Conservation (phyloP, 2,797 vertebrate genomes). For the Dromococcyx pavoninus region DNA sequence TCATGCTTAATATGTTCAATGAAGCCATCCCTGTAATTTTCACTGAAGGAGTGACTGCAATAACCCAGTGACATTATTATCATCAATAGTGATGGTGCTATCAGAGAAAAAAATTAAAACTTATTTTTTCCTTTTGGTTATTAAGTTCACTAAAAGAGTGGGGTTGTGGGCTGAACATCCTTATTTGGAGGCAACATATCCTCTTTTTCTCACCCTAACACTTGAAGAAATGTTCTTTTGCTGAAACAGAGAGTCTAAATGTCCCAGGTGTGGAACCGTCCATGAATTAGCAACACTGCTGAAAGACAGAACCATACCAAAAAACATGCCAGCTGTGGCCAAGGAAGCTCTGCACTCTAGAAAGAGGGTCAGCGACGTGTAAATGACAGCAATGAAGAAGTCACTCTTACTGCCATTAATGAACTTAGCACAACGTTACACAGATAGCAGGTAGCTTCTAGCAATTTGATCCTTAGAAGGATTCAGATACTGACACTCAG, state of each 20-base stretch:
- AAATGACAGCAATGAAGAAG: background rate
- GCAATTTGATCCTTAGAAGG: background rate
- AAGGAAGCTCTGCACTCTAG: background rate
- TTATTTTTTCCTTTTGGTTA: background rate
- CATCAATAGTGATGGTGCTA: background rate
- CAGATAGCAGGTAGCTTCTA: background rate
- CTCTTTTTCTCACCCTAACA: background rate
- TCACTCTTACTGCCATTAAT: background rate
- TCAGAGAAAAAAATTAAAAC: background rate
- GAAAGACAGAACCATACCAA: background rate
- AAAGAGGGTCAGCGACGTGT: background rate
- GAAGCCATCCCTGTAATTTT: background rate
- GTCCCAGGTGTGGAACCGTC: background rate
- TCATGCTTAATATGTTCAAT: background rate
- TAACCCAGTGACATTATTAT: background rate
- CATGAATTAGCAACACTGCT: background rate
- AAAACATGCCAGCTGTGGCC: background rate
- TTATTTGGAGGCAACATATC: background rate
- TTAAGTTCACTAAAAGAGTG: background rate
- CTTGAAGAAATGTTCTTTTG: background rate
- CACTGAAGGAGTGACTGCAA: background rate
- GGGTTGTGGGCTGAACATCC: background rate
- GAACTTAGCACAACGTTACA: background rate
- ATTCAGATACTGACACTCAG: background rate
- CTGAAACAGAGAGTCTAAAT: background rate